Percentiles rank a stretch among this genome's conserved stretches.
Evolutionary conservation across 2,888 invertebrate species (phyloP).

Genomic region (Pogonocherus hispidulus): DNA sequence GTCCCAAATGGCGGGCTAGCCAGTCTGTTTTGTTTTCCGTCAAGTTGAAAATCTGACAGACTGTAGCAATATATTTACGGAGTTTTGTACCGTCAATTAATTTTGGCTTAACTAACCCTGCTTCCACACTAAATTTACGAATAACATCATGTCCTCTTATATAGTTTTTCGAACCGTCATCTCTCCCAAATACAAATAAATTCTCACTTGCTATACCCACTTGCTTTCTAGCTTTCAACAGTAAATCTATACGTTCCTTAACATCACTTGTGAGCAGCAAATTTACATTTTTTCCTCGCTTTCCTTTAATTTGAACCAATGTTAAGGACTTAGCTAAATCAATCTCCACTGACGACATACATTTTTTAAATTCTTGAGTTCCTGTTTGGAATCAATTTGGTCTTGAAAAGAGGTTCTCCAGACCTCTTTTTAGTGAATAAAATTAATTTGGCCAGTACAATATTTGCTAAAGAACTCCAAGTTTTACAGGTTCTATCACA

Average conservation of each 20-base stretch:
- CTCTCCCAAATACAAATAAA: slow-evolving; percentile 43
- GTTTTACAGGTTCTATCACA: neutral
- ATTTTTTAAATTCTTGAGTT: no score
- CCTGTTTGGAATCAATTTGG: slow-evolving; percentile 32
- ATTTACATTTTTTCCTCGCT: slow-evolving; percentile 32
- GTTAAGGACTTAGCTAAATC: slow-evolving; percentile 33
- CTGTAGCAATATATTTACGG: slow-evolving; percentile 54
- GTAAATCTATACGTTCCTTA: slow-evolving; percentile 19
- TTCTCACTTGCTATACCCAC: slow-evolving; percentile 33
- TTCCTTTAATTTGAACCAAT: slow-evolving; percentile 16
- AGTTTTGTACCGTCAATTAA: slow-evolving; percentile 50
- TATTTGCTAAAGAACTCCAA: slow-evolving; percentile 20
- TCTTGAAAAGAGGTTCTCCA: slow-evolving; percentile 33
- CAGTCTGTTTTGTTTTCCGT: slow-evolving; percentile 53
- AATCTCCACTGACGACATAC: slow-evolving; percentile 31
- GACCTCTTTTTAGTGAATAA: slow-evolving; percentile 43
- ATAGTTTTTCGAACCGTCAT: slow-evolving; percentile 10
- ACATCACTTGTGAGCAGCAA: slow-evolving; percentile 28
- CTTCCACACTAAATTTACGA: slow-evolving; percentile 34
- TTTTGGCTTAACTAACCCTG: slow-evolving; percentile 38
- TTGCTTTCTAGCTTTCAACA: neutral
- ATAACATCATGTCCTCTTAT: slow-evolving; percentile 44
- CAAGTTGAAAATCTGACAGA: slow-evolving; percentile 53
- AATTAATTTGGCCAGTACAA: slow-evolving; percentile 26
- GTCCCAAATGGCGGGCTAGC: slow-evolving; percentile 53